Evolutionary conservation across 1,140 invertebrate species (phyloP).

Genomic region (Dinoponera quadriceps): DNA sequence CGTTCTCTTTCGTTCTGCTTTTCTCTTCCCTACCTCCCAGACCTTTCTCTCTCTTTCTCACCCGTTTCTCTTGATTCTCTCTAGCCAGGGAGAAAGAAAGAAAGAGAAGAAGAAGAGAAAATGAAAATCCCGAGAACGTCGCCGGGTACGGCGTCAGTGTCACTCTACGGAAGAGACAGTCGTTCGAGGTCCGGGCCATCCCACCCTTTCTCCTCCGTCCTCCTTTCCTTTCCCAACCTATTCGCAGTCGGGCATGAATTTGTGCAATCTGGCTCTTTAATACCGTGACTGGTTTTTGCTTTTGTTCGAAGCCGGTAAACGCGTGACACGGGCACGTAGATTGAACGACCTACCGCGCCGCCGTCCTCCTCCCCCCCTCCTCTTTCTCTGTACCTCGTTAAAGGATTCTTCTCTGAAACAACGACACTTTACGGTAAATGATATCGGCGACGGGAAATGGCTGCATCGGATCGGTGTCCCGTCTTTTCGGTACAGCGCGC

Average conservation of each 20-base stretch:
- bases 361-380: no score
- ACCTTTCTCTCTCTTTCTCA: background rate
- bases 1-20: conserved; percentile 31
- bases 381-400: conserved; percentile 22
- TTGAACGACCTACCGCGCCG: conserved; percentile 42
- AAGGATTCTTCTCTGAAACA: conserved; percentile 33
- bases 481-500: conserved; percentile 18
- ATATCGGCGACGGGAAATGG: conserved; percentile 26
- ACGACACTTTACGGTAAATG: conserved; percentile 59
- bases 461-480: conserved; percentile 33
- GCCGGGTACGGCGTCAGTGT: conserved; percentile 40
- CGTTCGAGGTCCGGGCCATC: conserved; percentile 33
- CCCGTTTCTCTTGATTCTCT: conserved; percentile 18
- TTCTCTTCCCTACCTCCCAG: background rate
- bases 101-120: conserved; percentile 14
- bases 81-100: conserved; percentile 56
- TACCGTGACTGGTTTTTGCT: conserved; percentile 48
- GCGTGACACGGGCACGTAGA: conserved; percentile 51
- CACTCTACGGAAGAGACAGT: conserved; percentile 37
- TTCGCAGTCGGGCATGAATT: conserved; percentile 17
- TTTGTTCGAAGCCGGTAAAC: conserved; percentile 44
- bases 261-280: conserved; percentile 59
- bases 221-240: no score
- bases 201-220: background rate
- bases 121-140: conserved; percentile 64